Base-by-base conservation (phyloP, 2,888 invertebrate species). In the Muscina levida region DNA sequence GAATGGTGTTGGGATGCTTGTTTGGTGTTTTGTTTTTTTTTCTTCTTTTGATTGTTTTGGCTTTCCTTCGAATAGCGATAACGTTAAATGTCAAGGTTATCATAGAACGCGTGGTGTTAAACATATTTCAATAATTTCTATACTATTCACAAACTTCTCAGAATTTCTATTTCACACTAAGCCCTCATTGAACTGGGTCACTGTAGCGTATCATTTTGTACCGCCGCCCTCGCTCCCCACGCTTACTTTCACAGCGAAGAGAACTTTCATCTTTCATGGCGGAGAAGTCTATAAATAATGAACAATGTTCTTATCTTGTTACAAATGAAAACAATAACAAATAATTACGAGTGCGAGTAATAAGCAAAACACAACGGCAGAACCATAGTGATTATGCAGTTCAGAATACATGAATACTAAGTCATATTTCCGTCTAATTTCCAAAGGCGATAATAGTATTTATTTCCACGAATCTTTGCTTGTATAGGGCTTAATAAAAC, bases 41-140 rank as follows among this genome's bases (percentile, higher is more conserved):
- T 24, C 13, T 8, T 57, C 26, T 68, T 39, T 26, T 39, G 11
- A n/a, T n/a, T n/a, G n/a, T n/a, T n/a, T n/a, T n/a, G n/a, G n/a
- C n/a, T n/a, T n/a, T n/a, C n/a, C n/a, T n/a, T n/a, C n/a, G n/a
- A n/a, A n/a, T n/a, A n/a, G 51, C 19, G 67, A 68, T 59, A 59
- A 59, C 48, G 39, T 53, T 31, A 70, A 73, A 73, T 74, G 77
- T 72, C 81, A 81, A 77, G 81, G 81, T 81, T 81, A 81, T 81
- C 81, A 68, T 24, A 59, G 67, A 72, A 24, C 66, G 31, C 31
- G 31, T 31, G 8, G 31, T 31, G 8, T 8, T 5, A 31, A 31
- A 31, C 3, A 31, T n/a, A n/a, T n/a, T 31, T 31, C 4, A 31
- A n/a, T n/a, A n/a, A 31, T 31, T 31, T 17, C 46, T 8, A 22